Evolutionary conservation across 2,797 vertebrate genomes (phyloP), one percentile per base, ranked within the genome.

Genomic region (Pseudochaenichthys georgianus): DNA sequence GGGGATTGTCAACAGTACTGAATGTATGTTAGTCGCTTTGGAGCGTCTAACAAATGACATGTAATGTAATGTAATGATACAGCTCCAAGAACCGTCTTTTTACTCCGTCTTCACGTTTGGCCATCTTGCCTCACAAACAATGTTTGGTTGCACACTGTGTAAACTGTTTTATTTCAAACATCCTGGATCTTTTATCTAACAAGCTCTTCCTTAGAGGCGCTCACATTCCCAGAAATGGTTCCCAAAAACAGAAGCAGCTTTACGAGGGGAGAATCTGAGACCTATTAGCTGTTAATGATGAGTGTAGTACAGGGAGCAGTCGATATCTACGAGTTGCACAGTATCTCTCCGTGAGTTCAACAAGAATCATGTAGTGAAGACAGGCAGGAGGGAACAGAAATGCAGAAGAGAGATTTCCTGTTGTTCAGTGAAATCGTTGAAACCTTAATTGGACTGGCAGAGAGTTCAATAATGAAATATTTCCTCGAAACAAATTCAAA

Each of bases 401-500:
- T 58, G 38, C 57, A 10, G 46, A 41, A 61, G 13, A 8, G 57
- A 57, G 48, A 47, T 23, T 16, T 45, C 21, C 51, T 55, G 67
- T 66, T 61, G 6, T 71, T 70, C 65, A 50, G 66, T 54, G 48
- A 75, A 77, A 61, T 80, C 70, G 57, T 1, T 75, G 53, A 70
- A 61, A 59, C 50, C 57, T 70, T 66, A 84, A 77, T 66, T 46
- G 64, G 52, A 79, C 66, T 69, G 38, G 47, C 31, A 41, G 21
- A 55, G 73, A 52, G 71, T 69, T 80, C 23, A 72, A 74, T 64
- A 70, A 69, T 62, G 52, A 83, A 87, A 84, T 75, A 78, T 70
- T 76, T 87, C 78, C 68, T 62, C 75, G 81, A 77, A 89, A 74
- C 65, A 23, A 81, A 83, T 80, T 64, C 47, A 77, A 78, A 78